Conservation (phyloP, 2,888 invertebrate genomes). For the Osedax frankpressi region DNA sequence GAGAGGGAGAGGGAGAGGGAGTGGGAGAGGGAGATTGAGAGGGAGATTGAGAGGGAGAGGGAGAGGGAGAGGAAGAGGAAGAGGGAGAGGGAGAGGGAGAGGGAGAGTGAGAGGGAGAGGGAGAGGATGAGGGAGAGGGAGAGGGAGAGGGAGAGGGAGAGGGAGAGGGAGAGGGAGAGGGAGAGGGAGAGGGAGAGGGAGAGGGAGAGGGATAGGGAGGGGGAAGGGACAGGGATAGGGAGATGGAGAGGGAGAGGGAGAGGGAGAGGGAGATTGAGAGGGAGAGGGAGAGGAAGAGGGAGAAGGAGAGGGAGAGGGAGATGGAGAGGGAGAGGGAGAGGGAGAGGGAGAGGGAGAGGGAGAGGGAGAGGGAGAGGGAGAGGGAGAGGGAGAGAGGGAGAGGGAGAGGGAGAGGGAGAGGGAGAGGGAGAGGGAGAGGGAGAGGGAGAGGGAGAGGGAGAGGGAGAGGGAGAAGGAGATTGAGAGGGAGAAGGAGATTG, state of each 20-base stretch:
- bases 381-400: background rate
- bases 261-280: background rate
- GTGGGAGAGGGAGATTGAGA: background rate
- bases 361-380: background rate
- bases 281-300: background rate
- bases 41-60: background rate
- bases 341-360: background rate
- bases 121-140: background rate
- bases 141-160: background rate
- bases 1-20: background rate
- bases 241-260: background rate
- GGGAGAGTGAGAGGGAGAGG: background rate
- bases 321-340: background rate
- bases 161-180: background rate
- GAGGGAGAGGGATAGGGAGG: background rate
- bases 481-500: background rate
- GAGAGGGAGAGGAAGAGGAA: background rate
- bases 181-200: background rate
- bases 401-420: background rate
- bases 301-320: background rate
- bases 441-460: background rate
- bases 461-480: background rate
- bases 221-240: background rate
- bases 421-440: background rate
- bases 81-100: background rate